Evolutionary conservation across 2,888 invertebrate species (phyloP).

Genomic region (Netelia virgata): DNA sequence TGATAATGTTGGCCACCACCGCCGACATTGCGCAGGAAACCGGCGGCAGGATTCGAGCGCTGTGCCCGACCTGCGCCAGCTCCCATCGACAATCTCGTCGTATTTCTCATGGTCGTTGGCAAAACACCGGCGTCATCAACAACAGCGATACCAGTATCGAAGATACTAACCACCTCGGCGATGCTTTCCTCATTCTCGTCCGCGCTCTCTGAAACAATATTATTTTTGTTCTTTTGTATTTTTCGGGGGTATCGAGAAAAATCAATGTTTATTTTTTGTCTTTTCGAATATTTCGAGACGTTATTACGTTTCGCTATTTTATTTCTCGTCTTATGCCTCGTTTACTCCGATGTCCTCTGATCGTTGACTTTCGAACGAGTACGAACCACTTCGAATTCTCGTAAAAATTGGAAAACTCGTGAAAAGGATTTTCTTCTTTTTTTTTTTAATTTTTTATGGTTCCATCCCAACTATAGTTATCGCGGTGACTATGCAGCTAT

Average conservation of each 20-base stretch:
- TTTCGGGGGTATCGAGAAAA: background rate
- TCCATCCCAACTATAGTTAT: background rate
- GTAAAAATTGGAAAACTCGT: background rate
- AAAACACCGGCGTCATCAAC: slow-evolving; percentile 83
- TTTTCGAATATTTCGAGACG: too few species aligned
- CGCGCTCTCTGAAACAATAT: slow-evolving; percentile 86
- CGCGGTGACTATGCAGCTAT: background rate
- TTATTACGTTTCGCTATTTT: too few species aligned
- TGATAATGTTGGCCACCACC: slow-evolving; percentile 73
- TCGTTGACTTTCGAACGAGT: too few species aligned
- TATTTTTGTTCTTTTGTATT: background rate
- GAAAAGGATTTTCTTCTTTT: slow-evolving; percentile 9
- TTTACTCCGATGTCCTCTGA: too few species aligned
- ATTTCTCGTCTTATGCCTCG: too few species aligned
- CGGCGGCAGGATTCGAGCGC: slow-evolving; percentile 59
- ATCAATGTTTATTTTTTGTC: too few species aligned
- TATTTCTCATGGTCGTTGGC: slow-evolving; percentile 71
- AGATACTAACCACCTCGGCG: slow-evolving; percentile 82
- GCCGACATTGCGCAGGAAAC: slow-evolving; percentile 79
- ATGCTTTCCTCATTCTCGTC: slow-evolving; percentile 87
- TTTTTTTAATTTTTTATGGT: background rate
- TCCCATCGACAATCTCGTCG: slow-evolving; percentile 76
- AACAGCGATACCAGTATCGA: slow-evolving; percentile 82
- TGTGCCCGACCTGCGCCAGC: slow-evolving; percentile 52
- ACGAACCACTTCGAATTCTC: too few species aligned